These are phyloP conservation scores for Pegoplata infirma DNA, from an alignment of 2,888 invertebrate species.

Conservation along the genomic window DNA sequence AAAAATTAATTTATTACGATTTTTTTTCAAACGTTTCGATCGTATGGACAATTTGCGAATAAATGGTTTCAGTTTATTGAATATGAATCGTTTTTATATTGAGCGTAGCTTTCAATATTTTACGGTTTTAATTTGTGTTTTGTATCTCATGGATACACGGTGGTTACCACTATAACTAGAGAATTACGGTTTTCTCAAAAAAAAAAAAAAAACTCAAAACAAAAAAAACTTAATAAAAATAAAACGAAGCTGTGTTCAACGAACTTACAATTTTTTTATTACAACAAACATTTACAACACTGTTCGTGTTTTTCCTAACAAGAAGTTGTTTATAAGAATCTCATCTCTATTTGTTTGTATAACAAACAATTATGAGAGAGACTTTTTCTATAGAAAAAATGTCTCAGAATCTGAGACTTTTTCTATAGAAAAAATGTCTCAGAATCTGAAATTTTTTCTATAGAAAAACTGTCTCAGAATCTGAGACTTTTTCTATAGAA, in stretches of 20 bases:
- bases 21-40: slow-evolving; percentile 66
- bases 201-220: too few relatives aligned
- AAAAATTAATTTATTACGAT: slow-evolving; percentile 4
- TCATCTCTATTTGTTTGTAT: background rate
- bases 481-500: too few relatives aligned
- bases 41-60: slow-evolving; percentile 70
- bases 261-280: slow-evolving; percentile 11
- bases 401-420: too few relatives aligned
- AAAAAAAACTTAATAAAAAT: too few relatives aligned
- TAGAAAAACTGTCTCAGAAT: too few relatives aligned
- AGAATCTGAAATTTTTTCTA: too few relatives aligned
- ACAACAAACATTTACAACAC: slow-evolving; percentile 1
- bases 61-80: slow-evolving; percentile 66
- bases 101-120: slow-evolving; percentile 50
- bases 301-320: slow-evolving; percentile 17
- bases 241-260: slow-evolving; percentile 28
- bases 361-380: too few relatives aligned
- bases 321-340: slow-evolving; percentile 3
- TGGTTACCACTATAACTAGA: slow-evolving; percentile 30
- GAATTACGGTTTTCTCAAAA: slow-evolving; percentile 47
- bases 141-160: slow-evolving; percentile 39
- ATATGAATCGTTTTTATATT: slow-evolving; percentile 69
- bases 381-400: too few relatives aligned
- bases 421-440: too few relatives aligned
- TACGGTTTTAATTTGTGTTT: background rate